Evolutionary conservation across 2,113 vertebrate genomes (phyloP).

Genomic region (Callocephalon fimbriatum): DNA sequence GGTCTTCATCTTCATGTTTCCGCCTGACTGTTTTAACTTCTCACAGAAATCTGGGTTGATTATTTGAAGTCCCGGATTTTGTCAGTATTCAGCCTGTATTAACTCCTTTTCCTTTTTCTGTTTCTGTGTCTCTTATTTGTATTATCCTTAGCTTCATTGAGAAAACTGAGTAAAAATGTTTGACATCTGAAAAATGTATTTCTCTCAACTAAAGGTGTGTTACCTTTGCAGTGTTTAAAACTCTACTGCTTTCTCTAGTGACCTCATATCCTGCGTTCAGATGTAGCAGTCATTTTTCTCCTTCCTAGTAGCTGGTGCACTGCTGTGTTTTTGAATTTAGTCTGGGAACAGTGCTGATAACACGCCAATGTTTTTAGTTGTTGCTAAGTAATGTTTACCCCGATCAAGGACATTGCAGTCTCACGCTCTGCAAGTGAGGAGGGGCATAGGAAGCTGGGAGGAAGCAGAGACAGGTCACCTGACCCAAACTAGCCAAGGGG

Average conservation of each 20-base stretch:
- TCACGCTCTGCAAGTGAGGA: too few relatives aligned
- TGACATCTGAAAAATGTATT: neutral
- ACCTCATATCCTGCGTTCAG: neutral
- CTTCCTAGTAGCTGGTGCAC: too few relatives aligned
- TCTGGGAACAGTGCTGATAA: too few relatives aligned
- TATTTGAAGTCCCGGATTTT: neutral
- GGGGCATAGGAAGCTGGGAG: too few relatives aligned
- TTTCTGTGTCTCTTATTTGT: neutral
- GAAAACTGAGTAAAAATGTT: neutral
- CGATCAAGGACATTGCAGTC: too few relatives aligned
- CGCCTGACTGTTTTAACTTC: neutral
- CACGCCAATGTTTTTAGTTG: too few relatives aligned
- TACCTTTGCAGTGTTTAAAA: neutral
- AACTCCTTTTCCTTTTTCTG: neutral
- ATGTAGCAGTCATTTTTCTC: too few relatives aligned
- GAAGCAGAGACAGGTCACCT: too few relatives aligned
- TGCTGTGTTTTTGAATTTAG: too few relatives aligned
- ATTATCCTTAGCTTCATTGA: neutral
- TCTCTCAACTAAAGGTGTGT: neutral
- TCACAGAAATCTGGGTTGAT: neutral
- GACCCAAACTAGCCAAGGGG: too few relatives aligned
- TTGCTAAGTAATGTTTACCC: too few relatives aligned
- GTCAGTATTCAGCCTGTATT: neutral
- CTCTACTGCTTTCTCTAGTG: neutral
- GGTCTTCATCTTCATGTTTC: neutral